phyloP scores from a whole-genome alignment of 2,797 vertebrate genomes.

The Picus viridis region DNA sequence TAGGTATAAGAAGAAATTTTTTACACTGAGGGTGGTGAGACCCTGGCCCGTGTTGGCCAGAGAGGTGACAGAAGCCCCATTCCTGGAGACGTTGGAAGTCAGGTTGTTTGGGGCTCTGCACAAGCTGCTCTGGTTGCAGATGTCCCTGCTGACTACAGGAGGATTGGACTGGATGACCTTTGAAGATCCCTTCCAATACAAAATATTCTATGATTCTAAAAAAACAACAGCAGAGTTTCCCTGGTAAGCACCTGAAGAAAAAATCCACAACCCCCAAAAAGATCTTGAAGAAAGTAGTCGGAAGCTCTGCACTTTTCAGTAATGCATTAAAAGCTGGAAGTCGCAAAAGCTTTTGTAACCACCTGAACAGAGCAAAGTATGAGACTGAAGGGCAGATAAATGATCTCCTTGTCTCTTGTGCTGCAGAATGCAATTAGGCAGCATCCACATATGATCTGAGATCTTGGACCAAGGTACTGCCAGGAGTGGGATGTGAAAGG shows the following conservation, averaged over 20 bases:
- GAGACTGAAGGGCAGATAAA: not conserved
- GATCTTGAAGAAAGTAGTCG: too few species aligned
- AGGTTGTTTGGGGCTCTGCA: too few species aligned
- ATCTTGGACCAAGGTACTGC: not conserved
- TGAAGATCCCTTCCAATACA: too few species aligned
- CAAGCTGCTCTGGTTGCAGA: too few species aligned
- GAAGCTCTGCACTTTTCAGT: not conserved
- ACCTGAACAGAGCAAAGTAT: not conserved
- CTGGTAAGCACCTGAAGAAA: not conserved
- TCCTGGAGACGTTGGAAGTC: too few species aligned
- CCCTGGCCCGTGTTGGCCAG: too few species aligned
- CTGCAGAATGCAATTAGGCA: not conserved
- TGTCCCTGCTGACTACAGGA: too few species aligned
- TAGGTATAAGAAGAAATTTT: too few species aligned
- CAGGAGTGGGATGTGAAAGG: not conserved
- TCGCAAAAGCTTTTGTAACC: not conserved
- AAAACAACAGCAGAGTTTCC: not conserved
- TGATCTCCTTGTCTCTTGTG: not conserved
- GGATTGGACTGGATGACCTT: too few species aligned
- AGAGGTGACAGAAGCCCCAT: too few species aligned
- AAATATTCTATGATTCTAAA: too few species aligned
- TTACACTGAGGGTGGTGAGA: too few species aligned
- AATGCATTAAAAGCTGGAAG: not conserved
- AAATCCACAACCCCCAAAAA: accelerated
- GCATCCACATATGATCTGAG: not conserved